Conservation (phyloP, 2,888 invertebrate genomes). For the Drosophila anceps region DNA sequence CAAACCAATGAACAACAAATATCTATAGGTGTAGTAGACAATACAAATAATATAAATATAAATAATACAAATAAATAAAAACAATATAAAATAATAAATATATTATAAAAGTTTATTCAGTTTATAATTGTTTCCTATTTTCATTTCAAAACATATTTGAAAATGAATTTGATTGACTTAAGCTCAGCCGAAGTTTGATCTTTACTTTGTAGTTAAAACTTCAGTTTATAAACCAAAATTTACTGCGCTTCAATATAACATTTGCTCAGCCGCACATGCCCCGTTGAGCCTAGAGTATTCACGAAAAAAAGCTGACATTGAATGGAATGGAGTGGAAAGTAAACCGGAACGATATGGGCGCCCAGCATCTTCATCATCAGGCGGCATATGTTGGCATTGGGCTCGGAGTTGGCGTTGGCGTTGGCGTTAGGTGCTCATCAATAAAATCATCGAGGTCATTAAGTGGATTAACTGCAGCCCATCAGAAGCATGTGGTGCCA, state of each 20-base stretch:
- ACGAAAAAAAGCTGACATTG: constrained; percentile 4
- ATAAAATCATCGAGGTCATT: constrained; percentile 86
- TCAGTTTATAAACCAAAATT: no score
- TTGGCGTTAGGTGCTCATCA: constrained; percentile 81
- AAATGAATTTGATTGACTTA: no score
- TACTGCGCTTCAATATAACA: background rate
- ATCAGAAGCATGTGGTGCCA: constrained; percentile 84
- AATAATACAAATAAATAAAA: no score
- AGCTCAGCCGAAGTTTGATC: no score
- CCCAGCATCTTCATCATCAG: constrained; percentile 73
- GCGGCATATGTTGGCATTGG: constrained; percentile 77
- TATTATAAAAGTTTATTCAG: no score
- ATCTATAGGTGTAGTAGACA: no score
- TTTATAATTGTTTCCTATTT: background rate
- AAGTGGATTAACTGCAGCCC: constrained; percentile 85
- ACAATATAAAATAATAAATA: no score
- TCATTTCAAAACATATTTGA: no score
- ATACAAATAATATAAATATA: no score
- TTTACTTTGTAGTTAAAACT: no score
- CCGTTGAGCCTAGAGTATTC: background rate
- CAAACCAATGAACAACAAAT: no score
- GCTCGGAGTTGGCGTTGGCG: constrained; percentile 13
- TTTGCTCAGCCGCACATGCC: background rate
- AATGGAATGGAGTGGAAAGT: constrained; percentile 18
- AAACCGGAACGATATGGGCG: constrained; percentile 49